phyloP scores from a whole-genome alignment of 2,113 vertebrate species.

The Megaleporinus macrocephalus region DNA sequence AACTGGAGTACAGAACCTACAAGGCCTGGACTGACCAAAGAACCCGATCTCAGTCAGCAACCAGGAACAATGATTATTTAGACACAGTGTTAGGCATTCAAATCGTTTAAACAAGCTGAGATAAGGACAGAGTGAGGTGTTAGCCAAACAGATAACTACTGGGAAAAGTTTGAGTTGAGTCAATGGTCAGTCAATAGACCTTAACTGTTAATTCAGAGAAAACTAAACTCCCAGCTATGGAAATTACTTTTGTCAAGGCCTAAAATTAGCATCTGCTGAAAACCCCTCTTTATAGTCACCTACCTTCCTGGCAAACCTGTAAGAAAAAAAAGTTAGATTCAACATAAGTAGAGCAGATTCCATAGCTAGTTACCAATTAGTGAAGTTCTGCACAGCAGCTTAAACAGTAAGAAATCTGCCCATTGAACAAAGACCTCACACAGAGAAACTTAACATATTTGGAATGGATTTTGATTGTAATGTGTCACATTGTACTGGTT shows the following conservation, averaged over 20 bases:
- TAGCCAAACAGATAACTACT: constrained; percentile 29
- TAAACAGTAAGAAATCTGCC: constrained; percentile 57
- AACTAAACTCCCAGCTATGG: constrained; percentile 78
- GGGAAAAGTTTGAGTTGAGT: constrained; percentile 34
- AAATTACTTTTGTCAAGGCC: constrained; percentile 74
- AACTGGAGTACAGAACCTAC: constrained; percentile 74
- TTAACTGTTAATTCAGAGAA: constrained; percentile 24
- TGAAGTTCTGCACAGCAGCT: constrained; percentile 75
- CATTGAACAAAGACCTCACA: constrained; percentile 82
- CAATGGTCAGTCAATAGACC: constrained; percentile 55
- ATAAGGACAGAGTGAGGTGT: neutral
- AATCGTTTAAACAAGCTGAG: constrained; percentile 1
- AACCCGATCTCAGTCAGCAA: constrained; percentile 37
- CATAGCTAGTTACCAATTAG: constrained; percentile 81
- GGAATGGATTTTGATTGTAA: constrained; percentile 73
- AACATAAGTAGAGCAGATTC: constrained; percentile 71
- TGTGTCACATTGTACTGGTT: constrained; percentile 83
- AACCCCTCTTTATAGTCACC: constrained; percentile 60
- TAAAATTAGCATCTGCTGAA: constrained; percentile 53
- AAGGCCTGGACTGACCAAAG: constrained; percentile 53
- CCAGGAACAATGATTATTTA: neutral
- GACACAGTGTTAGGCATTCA: constrained; percentile 3
- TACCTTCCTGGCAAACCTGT: constrained; percentile 70
- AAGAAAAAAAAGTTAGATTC: constrained; percentile 59
- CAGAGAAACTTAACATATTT: constrained; percentile 81